Percentiles rank a stretch among this genome's conserved stretches.
phyloP scores from a whole-genome alignment of 1,140 invertebrate genomes.

The Heliconius himera region DNA sequence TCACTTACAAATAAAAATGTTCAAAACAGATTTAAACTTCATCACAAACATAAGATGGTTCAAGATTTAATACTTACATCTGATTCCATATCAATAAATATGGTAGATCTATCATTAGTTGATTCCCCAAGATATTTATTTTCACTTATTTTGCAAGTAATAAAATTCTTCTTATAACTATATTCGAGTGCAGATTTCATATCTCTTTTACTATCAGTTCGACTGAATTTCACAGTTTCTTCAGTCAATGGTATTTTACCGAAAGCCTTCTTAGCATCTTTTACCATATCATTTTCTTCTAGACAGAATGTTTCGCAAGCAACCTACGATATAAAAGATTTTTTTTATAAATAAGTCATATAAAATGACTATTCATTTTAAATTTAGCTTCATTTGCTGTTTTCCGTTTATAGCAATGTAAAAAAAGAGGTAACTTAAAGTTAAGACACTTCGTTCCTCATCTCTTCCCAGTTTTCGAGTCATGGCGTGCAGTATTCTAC shows the following conservation, averaged over 20 bases:
- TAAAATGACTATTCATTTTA: not conserved
- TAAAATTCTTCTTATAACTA: slow-evolving; percentile 85
- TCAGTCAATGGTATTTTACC: slow-evolving; percentile 89
- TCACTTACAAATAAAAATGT: too few species aligned
- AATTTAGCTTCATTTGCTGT: too few species aligned
- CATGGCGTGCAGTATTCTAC: too few species aligned
- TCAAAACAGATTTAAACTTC: too few species aligned
- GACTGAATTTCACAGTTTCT: slow-evolving; percentile 88
- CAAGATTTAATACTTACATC: slow-evolving; percentile 60
- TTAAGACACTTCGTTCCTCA: too few species aligned
- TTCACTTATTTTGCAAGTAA: slow-evolving; percentile 83
- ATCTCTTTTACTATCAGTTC: slow-evolving; percentile 43
- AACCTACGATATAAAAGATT: slow-evolving; percentile 82
- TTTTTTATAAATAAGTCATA: not conserved
- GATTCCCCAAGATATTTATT: slow-evolving; percentile 77
- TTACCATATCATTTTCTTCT: slow-evolving; percentile 93
- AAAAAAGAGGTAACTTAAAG: too few species aligned
- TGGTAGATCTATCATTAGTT: slow-evolving; percentile 72
- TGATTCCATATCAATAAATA: slow-evolving; percentile 82
- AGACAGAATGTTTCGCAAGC: slow-evolving; percentile 97
- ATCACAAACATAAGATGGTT: not conserved
- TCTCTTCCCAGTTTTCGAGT: too few species aligned
- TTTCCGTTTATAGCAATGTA: too few species aligned
- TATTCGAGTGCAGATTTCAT: slow-evolving; percentile 63
- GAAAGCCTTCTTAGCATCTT: slow-evolving; percentile 90